Evolutionary conservation across 1,140 invertebrate genomes (phyloP).

Genomic region (Bombus cullumanus): DNA sequence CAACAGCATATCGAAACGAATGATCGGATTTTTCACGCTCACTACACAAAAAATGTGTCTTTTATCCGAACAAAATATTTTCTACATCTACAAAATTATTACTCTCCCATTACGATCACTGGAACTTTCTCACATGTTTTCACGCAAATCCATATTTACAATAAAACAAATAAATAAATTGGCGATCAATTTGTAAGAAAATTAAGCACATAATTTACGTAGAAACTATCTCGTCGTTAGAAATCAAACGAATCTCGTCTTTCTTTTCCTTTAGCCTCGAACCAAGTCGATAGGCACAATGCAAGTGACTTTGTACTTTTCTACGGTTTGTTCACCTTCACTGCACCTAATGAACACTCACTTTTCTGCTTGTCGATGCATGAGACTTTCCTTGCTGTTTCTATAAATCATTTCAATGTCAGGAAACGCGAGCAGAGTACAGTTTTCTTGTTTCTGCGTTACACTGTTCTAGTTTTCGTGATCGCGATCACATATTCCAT

Average conservation of each 20-base stretch:
- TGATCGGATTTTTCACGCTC: neutral
- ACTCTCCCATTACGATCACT: neutral
- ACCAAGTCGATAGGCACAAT: neutral
- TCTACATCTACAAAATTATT: neutral
- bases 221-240: neutral
- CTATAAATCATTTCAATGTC: slow-evolving; percentile 14
- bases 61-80: neutral
- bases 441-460: neutral
- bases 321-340: slow-evolving; percentile 22
- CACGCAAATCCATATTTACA: neutral
- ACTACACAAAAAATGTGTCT: neutral
- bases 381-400: neutral
- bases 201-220: neutral
- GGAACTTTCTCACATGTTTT: neutral
- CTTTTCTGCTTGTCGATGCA: slow-evolving; percentile 5
- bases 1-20: neutral
- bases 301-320: slow-evolving; percentile 5
- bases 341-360: neutral
- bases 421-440: neutral
- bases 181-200: neutral
- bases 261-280: too few relatives aligned
- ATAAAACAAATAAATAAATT: too few relatives aligned
- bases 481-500: too few relatives aligned
- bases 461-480: neutral
- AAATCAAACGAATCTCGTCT: neutral